Base-by-base conservation (phyloP, 2,888 invertebrate genomes). In the Ochropleura plecta region DNA sequence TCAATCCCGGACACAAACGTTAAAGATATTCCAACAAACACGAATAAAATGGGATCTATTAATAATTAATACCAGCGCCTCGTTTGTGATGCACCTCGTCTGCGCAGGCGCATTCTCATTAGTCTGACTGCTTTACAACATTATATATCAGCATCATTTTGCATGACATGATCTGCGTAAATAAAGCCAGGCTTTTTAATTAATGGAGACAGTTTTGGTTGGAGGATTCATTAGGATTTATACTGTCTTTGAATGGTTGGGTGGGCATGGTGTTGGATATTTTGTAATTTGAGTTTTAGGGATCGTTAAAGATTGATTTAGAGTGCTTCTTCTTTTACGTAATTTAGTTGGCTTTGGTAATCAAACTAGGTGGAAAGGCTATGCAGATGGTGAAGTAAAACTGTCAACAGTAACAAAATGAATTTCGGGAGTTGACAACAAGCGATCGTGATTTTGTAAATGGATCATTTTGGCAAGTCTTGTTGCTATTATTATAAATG, bases 51-150 rank as follows among this genome's bases (percentile, higher is more conserved):
- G 62, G 30, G 42, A 75, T 82, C 79, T 84, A 83, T 83, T 84
- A 84, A 83, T 84, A 84, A 84, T 88, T 84, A 86, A 88, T 88
- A 86, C 70, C 75, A 84, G 74, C 79, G 76, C 73, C 69, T 72
- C 70, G 79, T 82, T 82, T 82, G 78, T 81, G 82, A 80, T 86
- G 85, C 85, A 81, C 79, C 70, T 68, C 79, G 87, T 57, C 73
- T 88, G 91, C 88, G 88, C 87, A 75, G 79, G 86, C 90, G 92
- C 90, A 92, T 91, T 87, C 89, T 90, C 91, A 90, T 92, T 91
- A 92, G 91, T 91, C 87, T 88, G 92, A 92, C 91, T 92, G 91
- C 90, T 94, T 94, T 94, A 94, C 92, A 91, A 91, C 92, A 90
- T 91, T 90, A 94, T 93, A 89, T 90, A 90, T 91, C 89, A 90